phyloP scores from a whole-genome alignment of 1,140 invertebrate species.

The Micrasema longulum region DNA sequence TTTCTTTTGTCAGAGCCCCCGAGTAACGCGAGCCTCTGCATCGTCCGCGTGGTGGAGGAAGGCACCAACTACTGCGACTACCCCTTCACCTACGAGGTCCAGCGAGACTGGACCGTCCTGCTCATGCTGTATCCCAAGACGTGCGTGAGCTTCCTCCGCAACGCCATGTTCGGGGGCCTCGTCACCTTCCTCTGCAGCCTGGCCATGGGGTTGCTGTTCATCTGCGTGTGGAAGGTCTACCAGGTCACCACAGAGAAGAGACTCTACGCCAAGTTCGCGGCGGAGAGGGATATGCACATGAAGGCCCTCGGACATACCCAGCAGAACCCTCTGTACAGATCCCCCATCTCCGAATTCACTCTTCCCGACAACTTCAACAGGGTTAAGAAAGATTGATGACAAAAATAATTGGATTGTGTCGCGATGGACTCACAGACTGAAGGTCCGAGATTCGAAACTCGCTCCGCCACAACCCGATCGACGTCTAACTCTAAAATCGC shows the following conservation, averaged over 20 bases:
- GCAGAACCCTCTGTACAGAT: slow-evolving; percentile 69
- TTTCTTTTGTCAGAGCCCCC: slow-evolving; percentile 17
- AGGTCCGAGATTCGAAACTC: too few species aligned
- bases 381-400: slow-evolving; percentile 54
- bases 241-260: slow-evolving; percentile 64
- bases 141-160: neutral
- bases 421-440: too few species aligned
- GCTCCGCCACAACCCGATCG: too few species aligned
- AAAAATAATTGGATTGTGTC: neutral
- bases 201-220: slow-evolving; percentile 61
- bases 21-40: slow-evolving; percentile 13
- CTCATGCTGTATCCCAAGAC: slow-evolving; percentile 23
- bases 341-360: slow-evolving; percentile 66
- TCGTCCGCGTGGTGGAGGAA: slow-evolving; percentile 1
- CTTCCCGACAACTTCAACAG: slow-evolving; percentile 66
- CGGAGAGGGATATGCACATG: slow-evolving; percentile 61
- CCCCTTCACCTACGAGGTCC: slow-evolving; percentile 39
- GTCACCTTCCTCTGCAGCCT: slow-evolving; percentile 46
- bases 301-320: slow-evolving; percentile 58
- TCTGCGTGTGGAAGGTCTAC: slow-evolving; percentile 61
- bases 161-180: neutral
- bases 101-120: slow-evolving; percentile 31
- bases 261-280: slow-evolving; percentile 66
- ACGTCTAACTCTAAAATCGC: too few species aligned
- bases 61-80: slow-evolving; percentile 16